Evolutionary conservation across 2,888 invertebrate species (phyloP), one percentile per base, ranked within the genome.

Genomic region (Drosophila anomalata): DNA sequence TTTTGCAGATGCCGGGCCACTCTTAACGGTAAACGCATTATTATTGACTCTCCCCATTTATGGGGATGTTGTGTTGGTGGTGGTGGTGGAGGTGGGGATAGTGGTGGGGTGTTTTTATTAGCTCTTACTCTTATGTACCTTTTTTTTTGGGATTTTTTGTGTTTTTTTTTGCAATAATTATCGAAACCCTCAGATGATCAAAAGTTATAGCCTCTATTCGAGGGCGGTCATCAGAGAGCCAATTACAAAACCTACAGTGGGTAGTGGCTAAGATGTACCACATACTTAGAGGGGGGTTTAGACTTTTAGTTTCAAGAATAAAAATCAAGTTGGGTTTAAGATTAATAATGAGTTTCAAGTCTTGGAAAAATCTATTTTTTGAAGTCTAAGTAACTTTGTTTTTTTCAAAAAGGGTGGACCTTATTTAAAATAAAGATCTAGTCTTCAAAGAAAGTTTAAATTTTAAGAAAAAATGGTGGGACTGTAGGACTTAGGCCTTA

Each of bases 1-100:
- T 17, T 61, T 47, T 70, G 78, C 78, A 84, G 81, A 81, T 84
- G 80, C 73, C 71, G 68, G 66, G 55, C 82, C 63, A 50, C 67
- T 77, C 75, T 73, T 81, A 84, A 81, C 84, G 81, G 81, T 84
- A 56, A 78, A 77, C 71, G 77, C 69, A 81, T 76, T 79, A 81
- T 76, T 79, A 83, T 80, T 70, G 76, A 66, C 79, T 79, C 73
- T 69, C 69, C 53, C 56, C 58, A 24, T 29, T 52, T 62, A 17
- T 24, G 33, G 65, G 46, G 55, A 20, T 20, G 12, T 36, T 53
- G 56, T 61, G 48, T 70, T 24, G 22, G 22, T 36, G 55, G 56
- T 61, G 48, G 73, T 24, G 22, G 22, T 24, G 22, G 22, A 5
- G 4, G 4, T 24, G 22, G 22, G 3, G 22, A 4, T 24, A 4